Base-by-base conservation (phyloP, 2,888 invertebrate genomes). In the Allolobophora icterica region DNA sequence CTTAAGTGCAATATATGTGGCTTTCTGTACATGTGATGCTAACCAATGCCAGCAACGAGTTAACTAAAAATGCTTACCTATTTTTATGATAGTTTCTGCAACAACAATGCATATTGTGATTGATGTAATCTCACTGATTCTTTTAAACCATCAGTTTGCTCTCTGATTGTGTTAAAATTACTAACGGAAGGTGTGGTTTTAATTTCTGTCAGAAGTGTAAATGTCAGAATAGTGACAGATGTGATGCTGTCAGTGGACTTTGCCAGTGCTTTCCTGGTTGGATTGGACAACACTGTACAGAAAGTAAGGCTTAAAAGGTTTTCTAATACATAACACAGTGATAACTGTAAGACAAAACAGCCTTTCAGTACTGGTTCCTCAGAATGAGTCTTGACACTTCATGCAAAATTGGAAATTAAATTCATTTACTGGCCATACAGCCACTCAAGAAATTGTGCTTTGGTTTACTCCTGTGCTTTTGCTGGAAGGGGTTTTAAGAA, bases 221-320 rank as follows among this genome's bases (percentile, higher is more conserved):
- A 19, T 95, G 95, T 92, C 93, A 94, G 91, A 95, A 95, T 92
- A 94, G 94, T 38, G 94, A 94, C 4, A 93, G 93, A 21, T 95
- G 95, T 93, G 93, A 95, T 91, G 93, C 94, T 89, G 93, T 94
- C 35, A 94, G 94, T 5, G 95, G 95, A 2, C 89, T 92, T 45
- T 95, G 95, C 92, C 91, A 94, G 11, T 96, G 96, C 93, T 93
- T 94, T 30, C 93, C 94, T 15, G 96, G 96, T 11, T 95, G 94
- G 93, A 94, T 94, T 84, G 96, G 96, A 15, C 52, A 94, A 21
- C 93, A 95, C 84, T 96, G 96, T 93, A 94, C 95, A 90, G 94
- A 95, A 90, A 5, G 96, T 95, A 38, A 87, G 52, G 71, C 11
- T 42, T 13, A 0, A 87, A 35, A 87, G 34, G 19, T 52, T 35